phyloP scores from a whole-genome alignment of 2,113 vertebrate genomes.

The Salvator merianae region DNA sequence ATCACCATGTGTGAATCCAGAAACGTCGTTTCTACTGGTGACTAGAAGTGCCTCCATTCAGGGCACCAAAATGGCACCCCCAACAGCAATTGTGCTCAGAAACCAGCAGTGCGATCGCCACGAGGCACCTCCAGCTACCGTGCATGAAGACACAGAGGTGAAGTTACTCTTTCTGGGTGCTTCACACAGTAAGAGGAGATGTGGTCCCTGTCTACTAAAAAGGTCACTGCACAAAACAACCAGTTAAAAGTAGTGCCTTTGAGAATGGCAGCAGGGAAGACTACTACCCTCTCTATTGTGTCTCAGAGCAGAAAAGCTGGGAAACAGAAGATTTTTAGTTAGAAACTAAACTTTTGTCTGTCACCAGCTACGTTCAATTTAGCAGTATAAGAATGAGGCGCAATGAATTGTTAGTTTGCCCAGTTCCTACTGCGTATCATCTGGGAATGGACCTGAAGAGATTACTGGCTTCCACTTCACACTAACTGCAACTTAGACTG shows the following conservation, averaged over 20 bases:
- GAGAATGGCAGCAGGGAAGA: neutral
- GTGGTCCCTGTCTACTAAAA: too few relatives aligned
- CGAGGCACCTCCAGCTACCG: too few relatives aligned
- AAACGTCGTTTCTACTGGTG: too few relatives aligned
- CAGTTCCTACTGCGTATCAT: neutral
- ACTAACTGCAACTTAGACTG: neutral
- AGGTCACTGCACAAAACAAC: too few relatives aligned
- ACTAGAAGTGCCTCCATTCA: too few relatives aligned
- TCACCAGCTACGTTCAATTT: neutral
- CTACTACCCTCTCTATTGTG: neutral
- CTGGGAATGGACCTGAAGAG: neutral
- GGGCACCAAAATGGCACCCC: too few relatives aligned
- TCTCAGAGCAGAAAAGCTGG: neutral
- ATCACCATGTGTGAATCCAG: too few relatives aligned
- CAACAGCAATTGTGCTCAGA: too few relatives aligned
- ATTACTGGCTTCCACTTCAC: neutral
- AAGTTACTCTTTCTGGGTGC: too few relatives aligned
- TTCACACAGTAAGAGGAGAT: too few relatives aligned
- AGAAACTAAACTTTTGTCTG: neutral
- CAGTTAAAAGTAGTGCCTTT: neutral
- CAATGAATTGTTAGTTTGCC: neutral
- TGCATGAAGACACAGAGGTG: too few relatives aligned
- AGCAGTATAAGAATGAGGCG: neutral
- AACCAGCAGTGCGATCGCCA: too few relatives aligned
- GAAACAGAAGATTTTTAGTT: accelerated